phyloP scores from a whole-genome alignment of 2,113 vertebrate genomes.

The Centropus unirufus region DNA sequence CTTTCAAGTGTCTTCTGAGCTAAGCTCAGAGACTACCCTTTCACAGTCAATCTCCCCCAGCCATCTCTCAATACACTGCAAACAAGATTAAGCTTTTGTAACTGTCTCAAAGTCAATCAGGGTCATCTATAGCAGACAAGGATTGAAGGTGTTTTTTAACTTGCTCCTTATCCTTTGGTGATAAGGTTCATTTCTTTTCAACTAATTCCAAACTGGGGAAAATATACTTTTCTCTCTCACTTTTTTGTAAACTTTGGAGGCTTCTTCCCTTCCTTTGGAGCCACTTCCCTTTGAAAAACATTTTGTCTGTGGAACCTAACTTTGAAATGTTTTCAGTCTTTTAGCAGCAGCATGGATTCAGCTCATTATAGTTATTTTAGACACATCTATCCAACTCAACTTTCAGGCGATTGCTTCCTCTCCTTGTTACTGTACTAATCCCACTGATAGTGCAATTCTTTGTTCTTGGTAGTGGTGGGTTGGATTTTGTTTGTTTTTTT shows the following conservation, averaged over 20 bases:
- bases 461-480: background rate
- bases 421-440: background rate
- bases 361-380: background rate
- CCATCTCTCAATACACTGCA: constrained; percentile 62
- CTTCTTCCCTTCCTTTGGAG: background rate
- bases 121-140: constrained; percentile 42
- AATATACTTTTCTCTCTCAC: background rate
- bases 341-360: background rate
- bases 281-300: background rate
- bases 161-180: constrained; percentile 9
- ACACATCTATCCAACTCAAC: background rate
- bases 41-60: constrained; percentile 51
- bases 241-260: background rate
- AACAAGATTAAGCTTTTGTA: constrained; percentile 70
- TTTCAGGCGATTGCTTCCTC: background rate
- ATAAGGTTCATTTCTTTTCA: constrained; percentile 43
- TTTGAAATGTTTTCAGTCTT: background rate
- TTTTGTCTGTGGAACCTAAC: background rate
- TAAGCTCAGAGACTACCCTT: constrained; percentile 32
- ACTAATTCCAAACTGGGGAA: background rate
- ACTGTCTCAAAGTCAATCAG: constrained; percentile 63
- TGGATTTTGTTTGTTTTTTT: background rate
- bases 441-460: background rate
- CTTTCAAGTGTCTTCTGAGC: background rate
- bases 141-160: constrained; percentile 29